A percentile compares a stretch with the other conserved stretches of the same genome.
Conservation (phyloP, 2,888 invertebrate genomes). For the Thelaira solivaga region DNA sequence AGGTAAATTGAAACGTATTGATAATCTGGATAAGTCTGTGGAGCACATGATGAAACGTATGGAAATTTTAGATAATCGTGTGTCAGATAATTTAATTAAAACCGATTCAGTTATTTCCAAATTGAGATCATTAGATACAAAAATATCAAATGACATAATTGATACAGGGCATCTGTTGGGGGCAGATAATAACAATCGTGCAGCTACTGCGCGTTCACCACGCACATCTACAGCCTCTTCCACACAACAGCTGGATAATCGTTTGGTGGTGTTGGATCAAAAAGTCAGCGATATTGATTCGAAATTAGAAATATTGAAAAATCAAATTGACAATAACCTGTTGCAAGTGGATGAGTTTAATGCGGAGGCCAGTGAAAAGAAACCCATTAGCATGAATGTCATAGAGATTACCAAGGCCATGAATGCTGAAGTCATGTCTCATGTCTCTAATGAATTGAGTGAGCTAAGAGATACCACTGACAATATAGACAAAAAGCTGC, state of each 20-base stretch:
- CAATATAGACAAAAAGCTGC: constrained; percentile 87
- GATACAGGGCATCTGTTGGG: constrained; percentile 70
- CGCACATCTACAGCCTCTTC: constrained; percentile 64
- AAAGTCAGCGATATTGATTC: constrained; percentile 90
- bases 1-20: constrained; percentile 90
- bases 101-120: constrained; percentile 90
- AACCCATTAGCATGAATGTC: constrained; percentile 89
- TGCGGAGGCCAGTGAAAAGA: constrained; percentile 91
- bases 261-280: constrained; percentile 85
- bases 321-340: constrained; percentile 89
- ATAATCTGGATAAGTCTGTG: constrained; percentile 91
- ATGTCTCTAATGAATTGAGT: constrained; percentile 88
- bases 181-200: constrained; percentile 6
- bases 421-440: constrained; percentile 87
- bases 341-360: constrained; percentile 89
- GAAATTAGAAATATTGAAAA: constrained; percentile 87
- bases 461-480: constrained; percentile 87
- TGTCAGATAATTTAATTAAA: constrained; percentile 90
- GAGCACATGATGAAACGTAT: constrained; percentile 91
- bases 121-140: constrained; percentile 85
- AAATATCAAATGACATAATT: constrained; percentile 82
- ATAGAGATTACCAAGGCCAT: constrained; percentile 90
- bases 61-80: constrained; percentile 87
- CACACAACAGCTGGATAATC: constrained; percentile 80
- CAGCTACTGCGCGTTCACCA: constrained; percentile 63